Base-by-base conservation (phyloP, 2,113 vertebrate species). In the Lophius piscatorius region DNA sequence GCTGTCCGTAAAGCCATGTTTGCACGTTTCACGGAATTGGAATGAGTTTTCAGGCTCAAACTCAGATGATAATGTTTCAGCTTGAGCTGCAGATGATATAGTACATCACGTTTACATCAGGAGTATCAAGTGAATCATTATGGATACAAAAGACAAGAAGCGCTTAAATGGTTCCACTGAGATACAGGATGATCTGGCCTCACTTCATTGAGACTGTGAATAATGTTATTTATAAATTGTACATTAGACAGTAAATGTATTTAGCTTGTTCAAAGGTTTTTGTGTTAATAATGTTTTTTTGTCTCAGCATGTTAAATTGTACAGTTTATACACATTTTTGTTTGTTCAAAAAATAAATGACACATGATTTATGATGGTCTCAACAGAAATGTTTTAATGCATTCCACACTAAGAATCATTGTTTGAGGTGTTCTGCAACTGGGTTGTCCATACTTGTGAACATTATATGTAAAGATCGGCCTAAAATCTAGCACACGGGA, bases 1-100 rank as follows among this genome's bases (percentile, higher is more conserved):
- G 95, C 96, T 0, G 97, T 99, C 59, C 91, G 97, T 69, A 99
- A 98, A 94, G 97, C 97, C 76, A 99, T 99, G 97, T 98, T 98
- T 2, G 95, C 97, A 14, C 94, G 97, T 23, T 99, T 99, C 90
- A 98, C 96, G 0, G 97, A 99, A 79, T 93, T 98, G 86, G 97
- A 99, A 73, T 98, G 80, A 93, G 2, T n/a, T 1, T 0, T 29
- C 20, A 2, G 13, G 24, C 16, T 26, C 6, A 0, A 26, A 9
- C 23, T 47, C 6, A 33, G 47, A 11, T 47, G 6, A 14, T 33
- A 9, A 18, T 20, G 9, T 46, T 12, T 22, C 8, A 20, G 1
- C 14, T 23, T 33, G 6, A 5, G 14, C 38, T 29, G 7, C 33
- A 24, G 41, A 24, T 31, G 26, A 59, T 51, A 9, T 36, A 5